Percentiles rank a stretch among this genome's conserved stretches.
Conservation (phyloP, 1,140 invertebrate genomes). For the Cardiocondyla obscurior region DNA sequence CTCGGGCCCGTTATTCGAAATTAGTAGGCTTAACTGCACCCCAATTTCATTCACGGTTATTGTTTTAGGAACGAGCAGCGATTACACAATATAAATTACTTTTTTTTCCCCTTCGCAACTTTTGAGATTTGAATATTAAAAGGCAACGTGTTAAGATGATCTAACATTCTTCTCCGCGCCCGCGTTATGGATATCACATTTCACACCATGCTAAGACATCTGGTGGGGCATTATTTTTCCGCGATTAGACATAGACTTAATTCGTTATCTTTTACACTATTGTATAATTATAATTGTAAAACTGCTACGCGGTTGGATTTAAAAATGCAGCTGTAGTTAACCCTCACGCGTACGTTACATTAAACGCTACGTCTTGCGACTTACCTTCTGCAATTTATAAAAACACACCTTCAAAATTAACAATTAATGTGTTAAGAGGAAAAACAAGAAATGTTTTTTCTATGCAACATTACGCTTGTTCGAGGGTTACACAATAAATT, state of each 20-base stretch:
- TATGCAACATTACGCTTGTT: background rate
- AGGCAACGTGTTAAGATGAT: background rate
- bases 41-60: background rate
- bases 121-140: background rate
- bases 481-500: background rate
- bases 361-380: background rate
- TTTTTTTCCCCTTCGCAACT: background rate
- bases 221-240: background rate
- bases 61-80: background rate
- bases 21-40: background rate
- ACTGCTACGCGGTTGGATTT: background rate
- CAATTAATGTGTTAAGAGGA: constrained; percentile 6
- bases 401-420: constrained; percentile 1
- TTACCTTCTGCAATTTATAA: constrained; percentile 20
- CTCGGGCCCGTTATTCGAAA: background rate
- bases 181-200: constrained; percentile 45
- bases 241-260: background rate
- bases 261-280: background rate
- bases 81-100: background rate
- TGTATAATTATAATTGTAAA: too few relatives aligned
- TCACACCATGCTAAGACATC: constrained; percentile 42
- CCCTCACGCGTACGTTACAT: background rate
- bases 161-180: constrained; percentile 34
- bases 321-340: background rate
- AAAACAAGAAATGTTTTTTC: background rate